phyloP scores from a whole-genome alignment of 2,888 invertebrate genomes.

The Geotrupes spiniger region DNA sequence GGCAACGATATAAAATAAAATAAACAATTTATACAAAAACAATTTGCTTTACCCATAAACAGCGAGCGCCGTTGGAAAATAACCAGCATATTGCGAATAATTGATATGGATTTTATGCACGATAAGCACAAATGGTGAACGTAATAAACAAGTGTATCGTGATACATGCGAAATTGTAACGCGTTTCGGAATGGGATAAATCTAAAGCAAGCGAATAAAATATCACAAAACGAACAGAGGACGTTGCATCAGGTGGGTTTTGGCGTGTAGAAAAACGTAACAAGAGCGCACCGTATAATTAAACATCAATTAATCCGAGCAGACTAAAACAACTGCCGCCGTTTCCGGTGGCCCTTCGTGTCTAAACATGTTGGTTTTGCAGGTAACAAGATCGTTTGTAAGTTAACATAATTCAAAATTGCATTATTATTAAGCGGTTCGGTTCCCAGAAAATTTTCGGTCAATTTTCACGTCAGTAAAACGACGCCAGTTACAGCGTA shows the following conservation, averaged over 20 bases:
- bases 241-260: not conserved
- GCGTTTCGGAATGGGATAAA: not conserved
- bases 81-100: too few species aligned
- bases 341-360: slow-evolving; percentile 26
- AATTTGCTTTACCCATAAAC: too few species aligned
- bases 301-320: slow-evolving; percentile 31
- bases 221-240: not conserved
- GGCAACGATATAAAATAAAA: too few species aligned
- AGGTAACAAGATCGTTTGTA: slow-evolving; percentile 4
- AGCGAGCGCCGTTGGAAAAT: too few species aligned
- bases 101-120: not conserved
- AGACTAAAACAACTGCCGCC: slow-evolving; percentile 25
- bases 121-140: not conserved
- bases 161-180: too few species aligned
- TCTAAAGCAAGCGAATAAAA: slow-evolving; percentile 1
- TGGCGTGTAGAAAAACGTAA: slow-evolving; percentile 22
- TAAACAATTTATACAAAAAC: too few species aligned
- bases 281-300: slow-evolving; percentile 30
- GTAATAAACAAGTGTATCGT: not conserved
- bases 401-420: slow-evolving; percentile 6
- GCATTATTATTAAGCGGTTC: not conserved
- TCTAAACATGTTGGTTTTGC: slow-evolving; percentile 15
- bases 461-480: not conserved
- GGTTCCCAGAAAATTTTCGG: not conserved
- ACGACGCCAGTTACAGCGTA: too few species aligned